Evolutionary conservation across 2,888 invertebrate species (phyloP), one percentile per base, ranked within the genome.

Genomic region (Deilephila porcellus): DNA sequence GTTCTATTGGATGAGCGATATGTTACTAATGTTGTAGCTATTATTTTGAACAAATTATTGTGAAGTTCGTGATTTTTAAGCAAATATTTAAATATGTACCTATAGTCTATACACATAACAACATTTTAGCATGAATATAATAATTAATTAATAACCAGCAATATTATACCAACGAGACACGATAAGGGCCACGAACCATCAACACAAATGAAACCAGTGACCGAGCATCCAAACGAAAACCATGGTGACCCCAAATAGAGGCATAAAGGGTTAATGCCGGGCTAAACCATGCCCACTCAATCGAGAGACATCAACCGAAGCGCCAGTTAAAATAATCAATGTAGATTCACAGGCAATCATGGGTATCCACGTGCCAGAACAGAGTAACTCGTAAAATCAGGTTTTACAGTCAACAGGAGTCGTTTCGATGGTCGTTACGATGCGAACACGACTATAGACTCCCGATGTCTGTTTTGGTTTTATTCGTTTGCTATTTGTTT

Each of bases 401-500:
- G 79, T 79, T 83, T 82, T 83, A 81, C 79, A 80, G 79, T 81
- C 80, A 77, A 75, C 76, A 78, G 75, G 78, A 79, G 82, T 81
- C 80, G 80, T 81, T 79, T 76, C 77, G 60, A 73, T 80, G 78
- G 80, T 52, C 52, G 67, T 67, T 67, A 52, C 67, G 52, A 11
- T 1, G 52, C 67, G 45, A 52, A 67, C 25, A 52, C 25, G 20
- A 52, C 67, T 52, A 67, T 67, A 52, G 67, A 67, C 52, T 20
- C 45, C 45, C 45, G 45, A 64, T 67, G 67, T 52, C 45, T 52
- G 45, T 52, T 45, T 25, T 29, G 25, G 17, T 20, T 20, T 37
- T n/a, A 62, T 34, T n/a, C 34, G 34, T n/a, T 17, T 29, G 52
- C 17, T 64, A 14, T 67, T 45, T 37, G 45, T 64, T 64, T 64